These are phyloP conservation scores for Machimus rusticus DNA, from an alignment of 2,888 invertebrate genomes.

Conservation along the genomic window DNA sequence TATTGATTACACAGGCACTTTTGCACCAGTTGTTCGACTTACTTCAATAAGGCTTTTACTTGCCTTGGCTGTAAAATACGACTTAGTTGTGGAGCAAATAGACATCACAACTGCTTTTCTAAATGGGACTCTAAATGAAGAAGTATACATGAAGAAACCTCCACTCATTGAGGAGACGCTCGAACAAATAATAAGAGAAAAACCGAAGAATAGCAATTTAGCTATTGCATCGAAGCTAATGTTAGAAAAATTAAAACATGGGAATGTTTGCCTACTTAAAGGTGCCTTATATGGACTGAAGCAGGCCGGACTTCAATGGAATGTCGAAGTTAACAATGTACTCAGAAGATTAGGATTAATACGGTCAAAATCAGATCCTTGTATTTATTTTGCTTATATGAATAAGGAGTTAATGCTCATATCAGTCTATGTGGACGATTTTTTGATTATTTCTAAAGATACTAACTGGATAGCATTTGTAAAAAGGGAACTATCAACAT, in stretches of 20 bases:
- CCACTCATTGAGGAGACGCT: not conserved
- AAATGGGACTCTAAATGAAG: not conserved
- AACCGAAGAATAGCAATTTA: not conserved
- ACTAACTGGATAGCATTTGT: not conserved
- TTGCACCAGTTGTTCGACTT: slow-evolving; percentile 15
- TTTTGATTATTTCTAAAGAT: not conserved
- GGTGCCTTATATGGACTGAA: not conserved
- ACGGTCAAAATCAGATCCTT: not conserved
- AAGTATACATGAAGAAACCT: not conserved
- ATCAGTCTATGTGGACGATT: slow-evolving; percentile 10
- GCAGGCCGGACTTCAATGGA: not conserved
- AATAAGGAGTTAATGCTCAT: not conserved
- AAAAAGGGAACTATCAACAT: not conserved
- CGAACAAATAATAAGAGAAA: slow-evolving; percentile 1
- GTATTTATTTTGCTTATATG: not conserved
- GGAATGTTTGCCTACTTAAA: not conserved
- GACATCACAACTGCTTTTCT: slow-evolving; percentile 16
- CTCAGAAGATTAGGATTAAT: not conserved
- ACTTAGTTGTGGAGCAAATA: not conserved
- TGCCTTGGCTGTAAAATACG: slow-evolving; percentile 16
- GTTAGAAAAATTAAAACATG: not conserved
- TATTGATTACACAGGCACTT: not conserved
- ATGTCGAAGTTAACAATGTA: not conserved
- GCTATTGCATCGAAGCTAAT: not conserved
- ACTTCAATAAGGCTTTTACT: slow-evolving; percentile 33